A percentile compares a stretch with the other conserved stretches of the same genome.
phyloP scores from a whole-genome alignment of 2,797 vertebrate genomes.

The Danio choprae region DNA sequence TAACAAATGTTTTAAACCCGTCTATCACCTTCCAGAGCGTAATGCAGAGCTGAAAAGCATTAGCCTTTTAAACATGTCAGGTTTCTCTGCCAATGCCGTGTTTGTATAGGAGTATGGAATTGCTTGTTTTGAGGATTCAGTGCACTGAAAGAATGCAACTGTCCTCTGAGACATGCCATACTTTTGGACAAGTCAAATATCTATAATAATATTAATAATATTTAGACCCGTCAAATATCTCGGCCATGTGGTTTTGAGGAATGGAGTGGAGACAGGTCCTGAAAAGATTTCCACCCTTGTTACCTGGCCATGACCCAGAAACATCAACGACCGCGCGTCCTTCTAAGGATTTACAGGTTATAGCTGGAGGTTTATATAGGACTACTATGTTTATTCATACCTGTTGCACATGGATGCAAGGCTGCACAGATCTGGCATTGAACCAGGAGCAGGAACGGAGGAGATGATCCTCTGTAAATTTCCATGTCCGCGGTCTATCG shows the following conservation, averaged over 20 bases:
- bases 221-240: constrained; percentile 32
- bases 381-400: constrained; percentile 41
- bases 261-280: constrained; percentile 36
- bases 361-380: constrained; percentile 19
- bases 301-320: constrained; percentile 38
- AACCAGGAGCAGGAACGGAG: constrained; percentile 18
- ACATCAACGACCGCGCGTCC: constrained; percentile 19
- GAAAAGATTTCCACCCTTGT: constrained; percentile 37
- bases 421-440: background rate
- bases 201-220: too few species aligned
- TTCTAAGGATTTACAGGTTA: constrained; percentile 40
- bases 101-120: constrained; percentile 34
- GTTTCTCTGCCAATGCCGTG: constrained; percentile 14
- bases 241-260: constrained; percentile 18
- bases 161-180: constrained; percentile 44
- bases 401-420: constrained; percentile 41
- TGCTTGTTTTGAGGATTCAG: constrained; percentile 44
- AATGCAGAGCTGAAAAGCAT: background rate
- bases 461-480: constrained; percentile 10
- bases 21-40: constrained; percentile 1
- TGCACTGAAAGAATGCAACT: constrained; percentile 41
- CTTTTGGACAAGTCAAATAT: constrained; percentile 33
- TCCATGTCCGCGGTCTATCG: background rate
- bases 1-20: constrained; percentile 8
- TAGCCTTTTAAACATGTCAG: constrained; percentile 21